Evolutionary conservation across 1,140 invertebrate species (phyloP), one percentile per base, ranked within the genome.

Genomic region (Leptoteleia sp.): DNA sequence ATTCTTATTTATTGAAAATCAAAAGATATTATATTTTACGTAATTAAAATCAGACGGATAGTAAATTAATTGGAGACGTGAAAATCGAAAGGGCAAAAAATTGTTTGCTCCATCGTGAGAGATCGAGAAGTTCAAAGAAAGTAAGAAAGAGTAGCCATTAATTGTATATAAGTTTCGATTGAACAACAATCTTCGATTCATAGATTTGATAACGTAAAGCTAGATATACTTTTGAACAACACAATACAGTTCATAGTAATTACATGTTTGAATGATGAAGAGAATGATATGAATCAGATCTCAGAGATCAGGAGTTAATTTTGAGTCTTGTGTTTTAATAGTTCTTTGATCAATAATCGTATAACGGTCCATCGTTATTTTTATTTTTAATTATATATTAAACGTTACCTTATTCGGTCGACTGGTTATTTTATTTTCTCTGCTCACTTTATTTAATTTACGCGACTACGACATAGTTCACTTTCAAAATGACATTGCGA

Each of bases 101-200:
- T 1, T 4, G 27, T n/a, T 38, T 43, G 27, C 45, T 38, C 15
- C 29, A 17, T 42, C 48, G 25, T 13, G 45, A 52, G 59, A 64
- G 35, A 27, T 64, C 35, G 25, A 9, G 6, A 17, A 42, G 11
- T 48, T 40, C 5, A 35, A 25, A 40, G 19, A 17, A 12, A 7
- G n/a, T 27, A 27, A 50, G 42, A 61, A 38, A 31, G 9, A 15
- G 15, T 6, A 65, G 35, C 25, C 17, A 54, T 54, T 65, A 54
- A 65, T 54, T 65, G 50, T 40, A 54, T n/a, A 25, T 4, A 15
- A 65, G 35, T 65, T 65, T 43, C 38, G 16, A 65, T 54, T 54
- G 37, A n/a, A 45, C 16, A 65, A 37, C 15, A 19, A 45, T 55
- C 42, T 37, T 47, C 31, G 48, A 57, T 68, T 68, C 48, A 17